Evolutionary conservation across 1,140 invertebrate species (phyloP).

Genomic region (Limonius californicus): DNA sequence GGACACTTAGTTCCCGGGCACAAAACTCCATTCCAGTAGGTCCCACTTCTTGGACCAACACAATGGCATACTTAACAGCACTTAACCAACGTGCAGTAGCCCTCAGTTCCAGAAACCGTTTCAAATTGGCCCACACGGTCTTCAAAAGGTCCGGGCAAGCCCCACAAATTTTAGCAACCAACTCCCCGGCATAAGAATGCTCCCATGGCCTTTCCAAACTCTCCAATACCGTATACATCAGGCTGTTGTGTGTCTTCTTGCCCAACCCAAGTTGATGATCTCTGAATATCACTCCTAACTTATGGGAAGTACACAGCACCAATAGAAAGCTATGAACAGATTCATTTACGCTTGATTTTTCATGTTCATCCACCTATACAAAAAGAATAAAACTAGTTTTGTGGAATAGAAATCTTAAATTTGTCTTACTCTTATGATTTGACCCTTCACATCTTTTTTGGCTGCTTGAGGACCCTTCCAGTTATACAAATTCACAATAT

Average conservation of each 20-base stretch:
- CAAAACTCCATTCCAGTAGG: conserved; percentile 46
- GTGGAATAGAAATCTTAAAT: too few relatives aligned
- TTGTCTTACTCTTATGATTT: too few relatives aligned
- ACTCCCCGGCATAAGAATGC: conserved; percentile 57
- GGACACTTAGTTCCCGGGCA: conserved; percentile 36
- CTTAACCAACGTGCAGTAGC: conserved; percentile 57
- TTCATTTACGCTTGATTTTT: conserved; percentile 54
- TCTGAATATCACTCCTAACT: conserved; percentile 64
- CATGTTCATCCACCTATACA: conserved; percentile 48
- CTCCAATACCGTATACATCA: conserved; percentile 60
- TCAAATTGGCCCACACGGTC: conserved; percentile 56
- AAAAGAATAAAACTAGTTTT: too few relatives aligned
- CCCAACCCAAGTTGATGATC: conserved; percentile 58
- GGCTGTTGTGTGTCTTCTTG: conserved; percentile 57
- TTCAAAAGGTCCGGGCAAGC: conserved; percentile 70
- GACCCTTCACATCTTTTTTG: too few relatives aligned
- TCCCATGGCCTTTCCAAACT: conserved; percentile 63
- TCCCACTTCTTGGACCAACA: conserved; percentile 49
- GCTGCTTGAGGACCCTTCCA: conserved; percentile 64
- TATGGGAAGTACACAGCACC: conserved; percentile 64
- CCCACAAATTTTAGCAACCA: conserved; percentile 62
- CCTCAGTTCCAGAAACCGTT: conserved; percentile 57
- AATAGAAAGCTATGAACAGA: conserved; percentile 63
- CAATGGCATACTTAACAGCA: conserved; percentile 52
- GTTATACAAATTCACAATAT: conserved; percentile 65